A percentile compares a stretch with the other conserved stretches of the same genome.
Conservation (phyloP, 1,140 invertebrate species). For the Argopecten irradians region DNA sequence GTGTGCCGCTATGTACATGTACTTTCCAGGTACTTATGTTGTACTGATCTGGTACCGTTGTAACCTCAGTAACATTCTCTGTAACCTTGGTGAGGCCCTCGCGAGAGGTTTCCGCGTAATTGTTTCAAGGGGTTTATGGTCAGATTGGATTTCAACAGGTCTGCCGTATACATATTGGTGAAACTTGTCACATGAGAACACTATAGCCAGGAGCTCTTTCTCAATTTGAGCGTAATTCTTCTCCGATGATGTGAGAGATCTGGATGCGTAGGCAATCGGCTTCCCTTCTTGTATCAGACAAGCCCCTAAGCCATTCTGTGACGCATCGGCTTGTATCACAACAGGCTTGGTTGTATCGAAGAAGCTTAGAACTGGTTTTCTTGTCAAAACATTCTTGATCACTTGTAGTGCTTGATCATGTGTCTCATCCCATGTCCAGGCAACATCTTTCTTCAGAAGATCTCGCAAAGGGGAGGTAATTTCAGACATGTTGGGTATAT, state of each 20-base stretch:
- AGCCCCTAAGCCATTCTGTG: conserved; percentile 52
- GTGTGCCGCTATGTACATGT: conserved; percentile 75
- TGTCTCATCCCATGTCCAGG: conserved; percentile 44
- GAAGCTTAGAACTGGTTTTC: conserved; percentile 28
- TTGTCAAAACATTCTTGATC: conserved; percentile 34
- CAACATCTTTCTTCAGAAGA: conserved; percentile 28
- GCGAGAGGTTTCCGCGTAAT: conserved; percentile 53
- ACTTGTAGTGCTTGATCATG: conserved; percentile 38
- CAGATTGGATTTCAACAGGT: conserved; percentile 60
- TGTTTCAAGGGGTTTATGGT: conserved; percentile 69
- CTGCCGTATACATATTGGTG: conserved; percentile 78
- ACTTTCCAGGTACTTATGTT: conserved; percentile 72
- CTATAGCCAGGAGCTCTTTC: conserved; percentile 77
- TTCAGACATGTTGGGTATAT: conserved; percentile 70
- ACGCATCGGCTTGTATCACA: conserved; percentile 52
- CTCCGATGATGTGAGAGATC: conserved; percentile 40
- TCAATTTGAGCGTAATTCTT: conserved; percentile 73
- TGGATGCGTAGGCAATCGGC: conserved; percentile 58
- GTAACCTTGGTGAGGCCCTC: conserved; percentile 50
- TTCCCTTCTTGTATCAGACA: conserved; percentile 45
- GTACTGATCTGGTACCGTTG: conserved; percentile 76
- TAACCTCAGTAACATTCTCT: conserved; percentile 64
- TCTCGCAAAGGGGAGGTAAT: conserved; percentile 45
- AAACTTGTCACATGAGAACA: conserved; percentile 79
- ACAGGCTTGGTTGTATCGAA: conserved; percentile 45